Base-by-base conservation (phyloP, 2,888 invertebrate species). In the Xiphydria camelus region DNA sequence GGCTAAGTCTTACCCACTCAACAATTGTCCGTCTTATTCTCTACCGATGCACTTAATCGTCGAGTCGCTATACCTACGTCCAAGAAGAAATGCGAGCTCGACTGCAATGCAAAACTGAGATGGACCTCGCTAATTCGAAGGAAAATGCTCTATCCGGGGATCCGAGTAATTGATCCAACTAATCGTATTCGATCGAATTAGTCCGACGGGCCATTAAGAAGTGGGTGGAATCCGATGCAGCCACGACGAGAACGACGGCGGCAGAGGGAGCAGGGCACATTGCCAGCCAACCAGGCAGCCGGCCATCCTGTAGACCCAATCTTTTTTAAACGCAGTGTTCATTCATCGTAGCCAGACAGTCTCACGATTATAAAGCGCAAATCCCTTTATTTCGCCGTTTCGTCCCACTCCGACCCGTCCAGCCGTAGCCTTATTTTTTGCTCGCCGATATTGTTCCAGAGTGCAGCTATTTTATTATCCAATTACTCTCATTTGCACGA, bases 361-460 rank as follows among this genome's bases (percentile, higher is more conserved):
- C 68, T 68, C 68, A 69, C 68, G 68, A 68, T 69, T 67, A 67
- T 67, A 67, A 69, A 69, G 67, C 65, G 59, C 64, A 64, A 67
- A 68, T 69, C 62, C 67, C 63, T 69, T 69, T 66, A 68, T 69
- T 66, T 57, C 57, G 49, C 51, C 59, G 57, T 62, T 61, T 55
- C 62, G 61, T 64, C 59, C 64, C 59, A 54, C 34, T 32, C 45
- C 45, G 38, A 32, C 20, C 33, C 34, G 17, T 34, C 34, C 34
- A 34, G 15, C 18, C 10, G 34, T 10, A 34, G 18, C 19, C 34
- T 34, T 17, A 18, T 18, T 34, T 34, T 41, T 43, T 36, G 39
- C 48, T 14, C 49, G 25, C 45, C 46, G 56, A 64, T 65, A 64
- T 65, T 64, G 58, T 65, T 61, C 58, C 47, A 51, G 34, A 41